Evolutionary conservation across 2,113 vertebrate species (phyloP).

Genomic region (Nerophis lumbriciformis): DNA sequence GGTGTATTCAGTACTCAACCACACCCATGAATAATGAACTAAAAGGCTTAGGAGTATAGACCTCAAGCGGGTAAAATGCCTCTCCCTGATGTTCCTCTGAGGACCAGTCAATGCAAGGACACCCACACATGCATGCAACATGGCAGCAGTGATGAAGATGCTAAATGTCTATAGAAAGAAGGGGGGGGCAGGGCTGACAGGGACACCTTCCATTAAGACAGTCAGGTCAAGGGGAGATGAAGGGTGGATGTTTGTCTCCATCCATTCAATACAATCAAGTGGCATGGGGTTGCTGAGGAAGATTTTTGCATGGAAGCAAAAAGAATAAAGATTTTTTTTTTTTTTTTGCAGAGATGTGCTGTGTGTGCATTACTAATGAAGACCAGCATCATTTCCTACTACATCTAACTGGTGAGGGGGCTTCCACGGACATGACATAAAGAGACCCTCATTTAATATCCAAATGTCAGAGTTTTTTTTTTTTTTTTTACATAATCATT

Average conservation of each 20-base stretch:
- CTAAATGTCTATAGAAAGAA: background rate
- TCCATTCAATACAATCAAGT: background rate
- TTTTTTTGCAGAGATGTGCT: background rate
- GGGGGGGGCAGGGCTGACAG: constrained; percentile 2
- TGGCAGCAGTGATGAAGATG: background rate
- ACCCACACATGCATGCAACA: constrained; percentile 26
- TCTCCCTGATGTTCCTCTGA: background rate
- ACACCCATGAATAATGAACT: background rate
- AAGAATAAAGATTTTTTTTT: no score
- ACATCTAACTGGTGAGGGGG: constrained; percentile 10
- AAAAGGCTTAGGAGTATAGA: background rate
- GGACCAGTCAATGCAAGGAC: background rate
- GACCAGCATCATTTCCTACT: constrained; percentile 34
- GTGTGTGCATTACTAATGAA: constrained; percentile 26
- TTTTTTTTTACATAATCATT: background rate
- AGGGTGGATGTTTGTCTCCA: constrained; percentile 2
- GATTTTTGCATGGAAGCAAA: background rate
- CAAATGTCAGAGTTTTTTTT: no score
- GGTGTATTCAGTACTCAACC: background rate
- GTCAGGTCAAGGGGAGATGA: constrained; percentile 19
- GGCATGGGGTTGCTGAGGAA: background rate
- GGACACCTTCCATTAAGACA: constrained; percentile 32
- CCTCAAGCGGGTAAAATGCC: background rate
- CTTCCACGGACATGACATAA: background rate
- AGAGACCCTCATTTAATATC: no score